These are phyloP conservation scores for Sisor rabdophorus DNA, from an alignment of 2,113 vertebrate genomes.

Conservation along the genomic window DNA sequence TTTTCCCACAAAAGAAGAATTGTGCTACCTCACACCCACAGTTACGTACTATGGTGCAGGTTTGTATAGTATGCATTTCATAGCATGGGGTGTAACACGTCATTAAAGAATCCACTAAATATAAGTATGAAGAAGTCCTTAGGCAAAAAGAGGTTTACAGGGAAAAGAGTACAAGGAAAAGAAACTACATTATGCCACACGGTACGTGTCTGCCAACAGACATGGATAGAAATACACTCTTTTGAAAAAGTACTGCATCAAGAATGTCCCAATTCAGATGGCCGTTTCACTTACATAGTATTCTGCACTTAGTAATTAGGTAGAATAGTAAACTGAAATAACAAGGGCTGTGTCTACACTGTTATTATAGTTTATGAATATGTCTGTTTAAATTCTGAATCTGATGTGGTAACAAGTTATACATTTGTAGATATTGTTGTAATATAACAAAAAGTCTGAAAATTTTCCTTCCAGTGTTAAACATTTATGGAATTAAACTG, in stretches of 20 bases:
- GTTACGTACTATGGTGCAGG: neutral
- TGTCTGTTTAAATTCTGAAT: neutral
- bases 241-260: neutral
- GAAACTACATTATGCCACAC: neutral
- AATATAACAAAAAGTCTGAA: too few relatives aligned
- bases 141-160: neutral
- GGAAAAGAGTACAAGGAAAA: neutral
- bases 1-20: neutral
- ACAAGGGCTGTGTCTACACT: neutral
- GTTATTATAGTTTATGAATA: neutral
- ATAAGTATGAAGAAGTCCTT: neutral
- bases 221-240: neutral
- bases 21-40: neutral
- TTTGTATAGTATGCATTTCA: conserved; percentile 6
- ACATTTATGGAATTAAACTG: too few relatives aligned
- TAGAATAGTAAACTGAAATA: neutral
- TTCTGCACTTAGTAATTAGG: too few relatives aligned
- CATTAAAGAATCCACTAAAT: neutral
- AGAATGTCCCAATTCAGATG: too few relatives aligned
- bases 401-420: too few relatives aligned
- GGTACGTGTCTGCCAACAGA: neutral
- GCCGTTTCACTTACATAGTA: too few relatives aligned
- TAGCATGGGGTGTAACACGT: neutral
- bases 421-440: too few relatives aligned
- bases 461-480: too few relatives aligned